Evolutionary conservation across 1,140 invertebrate genomes (phyloP).

Genomic region (Leptoteleia sp.): DNA sequence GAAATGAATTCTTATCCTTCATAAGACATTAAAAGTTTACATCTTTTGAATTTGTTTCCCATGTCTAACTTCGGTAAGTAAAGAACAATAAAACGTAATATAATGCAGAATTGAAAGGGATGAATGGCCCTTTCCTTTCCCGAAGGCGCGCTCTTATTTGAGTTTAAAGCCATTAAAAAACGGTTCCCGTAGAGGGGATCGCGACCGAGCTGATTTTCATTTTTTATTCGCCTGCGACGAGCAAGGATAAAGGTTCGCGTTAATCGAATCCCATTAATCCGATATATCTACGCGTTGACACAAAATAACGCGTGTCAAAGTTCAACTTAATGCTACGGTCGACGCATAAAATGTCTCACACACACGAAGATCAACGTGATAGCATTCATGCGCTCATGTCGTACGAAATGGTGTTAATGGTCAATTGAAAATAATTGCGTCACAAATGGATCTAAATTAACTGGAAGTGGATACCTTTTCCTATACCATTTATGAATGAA

Average conservation of each 20-base stretch:
- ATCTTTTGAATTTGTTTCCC: slow-evolving; percentile 39
- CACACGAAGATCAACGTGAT: slow-evolving; percentile 38
- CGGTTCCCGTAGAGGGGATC: not conserved
- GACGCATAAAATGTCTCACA: slow-evolving; percentile 20
- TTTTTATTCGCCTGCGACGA: slow-evolving; percentile 1
- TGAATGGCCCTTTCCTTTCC: slow-evolving; percentile 7
- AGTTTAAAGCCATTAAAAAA: slow-evolving; percentile 21
- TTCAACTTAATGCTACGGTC: slow-evolving; percentile 28
- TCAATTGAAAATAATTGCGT: slow-evolving; percentile 65
- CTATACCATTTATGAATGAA: slow-evolving; percentile 27
- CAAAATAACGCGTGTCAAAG: slow-evolving; percentile 54
- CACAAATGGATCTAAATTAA: slow-evolving; percentile 49
- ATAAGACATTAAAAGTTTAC: slow-evolving; percentile 39
- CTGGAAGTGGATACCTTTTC: slow-evolving; percentile 37
- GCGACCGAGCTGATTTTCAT: slow-evolving; percentile 4
- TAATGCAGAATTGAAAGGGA: slow-evolving; percentile 24
- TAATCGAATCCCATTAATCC: slow-evolving; percentile 48
- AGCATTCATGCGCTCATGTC: slow-evolving; percentile 13
- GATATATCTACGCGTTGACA: slow-evolving; percentile 18
- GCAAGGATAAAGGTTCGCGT: not conserved
- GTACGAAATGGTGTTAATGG: slow-evolving; percentile 59
- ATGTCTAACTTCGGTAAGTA: slow-evolving; percentile 13
- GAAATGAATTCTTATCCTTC: slow-evolving; percentile 39
- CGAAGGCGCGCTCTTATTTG: not conserved
- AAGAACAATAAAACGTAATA: slow-evolving; percentile 35